Evolutionary conservation across 2,113 vertebrate species (phyloP), one percentile per base, ranked within the genome.

Genomic region (Octodon degus): DNA sequence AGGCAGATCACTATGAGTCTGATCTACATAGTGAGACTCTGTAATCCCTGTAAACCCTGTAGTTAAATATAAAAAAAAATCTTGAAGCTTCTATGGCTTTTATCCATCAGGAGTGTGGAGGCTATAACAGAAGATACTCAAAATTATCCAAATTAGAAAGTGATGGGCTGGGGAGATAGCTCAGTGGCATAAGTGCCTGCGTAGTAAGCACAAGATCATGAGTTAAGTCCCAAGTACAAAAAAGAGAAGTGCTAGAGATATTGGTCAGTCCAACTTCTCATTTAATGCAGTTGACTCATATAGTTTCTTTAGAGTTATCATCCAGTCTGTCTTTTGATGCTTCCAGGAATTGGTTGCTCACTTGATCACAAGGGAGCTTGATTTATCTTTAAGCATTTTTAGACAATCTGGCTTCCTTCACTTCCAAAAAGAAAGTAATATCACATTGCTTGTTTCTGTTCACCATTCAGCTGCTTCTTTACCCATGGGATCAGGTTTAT

Each of bases 91-190:
- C 12, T 74, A 7, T 60, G 7, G 62, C 32, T 84, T 96, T 86
- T 37, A 83, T 79, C 50, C 55, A 22, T 86, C 22, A 47, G 79
- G 62, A 60, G 12, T 55, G 43, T 17, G 32, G 53, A 0, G 60
- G 10, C 4, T 10, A 62, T 7, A 74, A 50, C 55, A 93, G 37
- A 92, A 11, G 43, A 25, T 34, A 65, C 5, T 60, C 89, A 77
- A 32, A 86, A 90, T 60, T 93, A 89, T 86, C n/a, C 81, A 27
- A 74, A 85, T 95, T 94, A 82, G 37, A 90, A 94, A 92, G 1
- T 50, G 50, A 50, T 50, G 50, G 50, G 50, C 50, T 50, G 50
- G 50, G 50, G 50, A 50, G 50, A 50, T 50, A 50, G 11, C 50
- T 50, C 50, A 50, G 50, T 50, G 50, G 50, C 50, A 50, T 50